Base-by-base conservation (phyloP, 1,140 invertebrate genomes). In the Ectropis grisescens region DNA sequence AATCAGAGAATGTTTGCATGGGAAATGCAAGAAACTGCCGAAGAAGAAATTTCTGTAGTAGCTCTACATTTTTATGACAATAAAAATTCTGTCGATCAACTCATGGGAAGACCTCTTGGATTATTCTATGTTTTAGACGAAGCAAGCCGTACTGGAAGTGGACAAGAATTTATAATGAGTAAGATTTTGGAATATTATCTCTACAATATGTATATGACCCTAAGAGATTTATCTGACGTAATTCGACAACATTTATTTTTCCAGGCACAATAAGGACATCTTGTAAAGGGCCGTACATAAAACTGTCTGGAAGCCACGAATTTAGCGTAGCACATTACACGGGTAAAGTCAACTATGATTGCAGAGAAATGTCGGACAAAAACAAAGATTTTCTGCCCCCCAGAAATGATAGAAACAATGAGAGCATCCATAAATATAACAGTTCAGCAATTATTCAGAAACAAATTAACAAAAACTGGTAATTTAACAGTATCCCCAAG, bases 51-150 rank as follows among this genome's bases (percentile, higher is more conserved):
- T 22, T 86, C 89, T 7, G 85, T 85, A n/a, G 79, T 86, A 74
- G 78, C 85, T 40, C 68, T 93, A 55, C 84, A 89, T 45, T 97
- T 90, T 71, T 93, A 94, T 58, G 93, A 97, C 69, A 97, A 98
- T 65, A 91, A 93, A 58, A 87, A 89, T 12, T 89, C 93, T 11
- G 86, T 97, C 8, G 94, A 97, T 68, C 90, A 93, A 65, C 84
- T 97, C 13, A 86, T 96, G 79, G 88, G 86, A 9, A 94, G 92
- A 67, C 91, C 92, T 3, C 85, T 90, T 37, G 96, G 96, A 0
- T 71, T 98, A 0, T 90, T 98, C 44, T 88, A 89, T 36, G 86
- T 96, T 14, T 87, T 98, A 28, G 96, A 98, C 69, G 93, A 97
- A 59, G 93, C 95, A 9, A 93, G 92, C 52, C 90, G 88, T 42